Base-by-base conservation (phyloP, 2,888 invertebrate genomes). In the Athalia circularis region DNA sequence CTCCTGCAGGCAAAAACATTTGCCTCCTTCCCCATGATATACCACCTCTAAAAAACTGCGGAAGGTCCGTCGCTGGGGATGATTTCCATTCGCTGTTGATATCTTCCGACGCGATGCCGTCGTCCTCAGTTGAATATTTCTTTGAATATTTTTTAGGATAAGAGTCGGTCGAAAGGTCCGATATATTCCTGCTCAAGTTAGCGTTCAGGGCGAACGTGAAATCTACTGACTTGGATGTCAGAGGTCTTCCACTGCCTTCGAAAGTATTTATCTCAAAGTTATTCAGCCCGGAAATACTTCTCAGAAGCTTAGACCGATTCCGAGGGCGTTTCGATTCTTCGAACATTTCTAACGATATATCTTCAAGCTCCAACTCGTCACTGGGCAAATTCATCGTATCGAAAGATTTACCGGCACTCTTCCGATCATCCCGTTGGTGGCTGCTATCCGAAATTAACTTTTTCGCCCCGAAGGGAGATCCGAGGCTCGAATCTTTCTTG, bases 121-220 rank as follows among this genome's bases (percentile, higher is more conserved):
- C 13, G 52, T 78, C 72, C 65, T 15, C 47, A 50, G 15, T 61
- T 47, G 78, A 80, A 52, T 50, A 54, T 57, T 70, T 48, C 7
- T 43, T 62, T 1, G 52, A 5, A 29, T 77, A 5, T 78, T 79
- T 64, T 43, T 50, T 43, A 9, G 79, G 65, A 78, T 80, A 61
- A 57, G 74, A 61, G 15, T 79, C 47, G 11, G 64, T n/a, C 29
- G 72, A 72, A 1, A 59, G 8, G 45, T 72, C 72, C 59, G 72
- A 59, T 4, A 77, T 57, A 47, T 62, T 80, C 65, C 74, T 45
- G 0, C 82, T 74, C 64, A 84, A 80, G 78, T 84, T 86, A 9
- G 86, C 76, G 82, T 88, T 88, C 61, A 88, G 75, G n/a, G 87
- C 88, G 77, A 85, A 87, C 43, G 81, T 83, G 77, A 88, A 85